Percentiles rank a stretch among this genome's conserved stretches.
phyloP scores from a whole-genome alignment of 2,113 vertebrate genomes.

The Onychostruthus taczanowskii region DNA sequence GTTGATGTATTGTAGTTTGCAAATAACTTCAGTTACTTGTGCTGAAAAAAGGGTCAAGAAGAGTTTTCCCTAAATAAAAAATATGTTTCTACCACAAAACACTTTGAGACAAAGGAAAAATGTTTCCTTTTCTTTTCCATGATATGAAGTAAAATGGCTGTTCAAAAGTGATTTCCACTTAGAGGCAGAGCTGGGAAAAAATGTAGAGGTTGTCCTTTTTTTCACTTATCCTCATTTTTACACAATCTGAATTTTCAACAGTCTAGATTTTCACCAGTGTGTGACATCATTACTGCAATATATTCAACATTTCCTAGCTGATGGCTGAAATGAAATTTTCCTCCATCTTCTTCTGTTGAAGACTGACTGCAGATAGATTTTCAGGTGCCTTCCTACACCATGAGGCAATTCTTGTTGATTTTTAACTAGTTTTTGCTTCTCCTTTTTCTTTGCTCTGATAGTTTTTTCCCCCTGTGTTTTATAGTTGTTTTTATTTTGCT shows the following conservation, averaged over 20 bases:
- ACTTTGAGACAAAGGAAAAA: not conserved
- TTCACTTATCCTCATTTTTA: not conserved
- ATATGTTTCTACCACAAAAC: not conserved
- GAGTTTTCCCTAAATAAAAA: not conserved
- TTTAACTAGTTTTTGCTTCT: not conserved
- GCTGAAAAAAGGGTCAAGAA: not conserved
- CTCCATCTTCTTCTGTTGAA: not conserved
- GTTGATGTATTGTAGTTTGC: not conserved
- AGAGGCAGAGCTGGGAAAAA: not conserved
- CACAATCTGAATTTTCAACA: not conserved
- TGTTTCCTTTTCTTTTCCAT: not conserved
- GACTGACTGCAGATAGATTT: not conserved
- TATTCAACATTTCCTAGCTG: not conserved
- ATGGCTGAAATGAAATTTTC: not conserved
- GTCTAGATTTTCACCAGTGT: not conserved
- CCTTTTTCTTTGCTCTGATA: not conserved
- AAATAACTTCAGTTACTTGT: not conserved
- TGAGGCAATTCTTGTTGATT: not conserved
- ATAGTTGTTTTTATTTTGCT: slow-evolving; percentile 11
- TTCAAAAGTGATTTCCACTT: not conserved
- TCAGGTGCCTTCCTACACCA: not conserved
- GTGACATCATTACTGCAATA: not conserved
- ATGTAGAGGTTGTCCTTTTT: not conserved
- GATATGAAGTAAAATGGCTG: not conserved
- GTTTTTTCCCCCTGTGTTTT: not conserved